phyloP scores from a whole-genome alignment of 2,113 vertebrate genomes.

The Lampris incognitus region DNA sequence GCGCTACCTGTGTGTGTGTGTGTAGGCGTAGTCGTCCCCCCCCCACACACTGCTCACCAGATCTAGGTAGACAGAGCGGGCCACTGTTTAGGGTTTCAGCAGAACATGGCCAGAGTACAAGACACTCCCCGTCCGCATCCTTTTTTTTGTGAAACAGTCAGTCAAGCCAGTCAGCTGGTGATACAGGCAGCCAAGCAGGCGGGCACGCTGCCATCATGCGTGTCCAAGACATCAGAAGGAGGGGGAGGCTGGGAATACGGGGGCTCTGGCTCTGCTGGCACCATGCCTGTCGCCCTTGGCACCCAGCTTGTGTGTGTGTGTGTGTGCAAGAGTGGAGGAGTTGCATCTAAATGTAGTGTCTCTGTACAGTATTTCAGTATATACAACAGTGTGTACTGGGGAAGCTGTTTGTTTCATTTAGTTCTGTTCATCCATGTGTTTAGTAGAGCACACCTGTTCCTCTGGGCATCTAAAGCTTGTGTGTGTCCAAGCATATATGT shows the following conservation, averaged over 20 bases:
- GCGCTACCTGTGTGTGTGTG: too few species aligned
- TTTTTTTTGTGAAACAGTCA: background rate
- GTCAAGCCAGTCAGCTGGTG: background rate
- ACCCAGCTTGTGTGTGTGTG: background rate
- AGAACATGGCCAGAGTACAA: too few species aligned
- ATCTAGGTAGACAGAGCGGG: too few species aligned
- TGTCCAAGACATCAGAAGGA: background rate
- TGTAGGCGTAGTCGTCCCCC: too few species aligned
- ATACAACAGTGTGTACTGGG: background rate
- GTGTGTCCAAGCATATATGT: background rate
- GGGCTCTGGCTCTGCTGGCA: background rate
- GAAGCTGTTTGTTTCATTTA: background rate
- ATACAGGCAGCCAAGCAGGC: constrained; percentile 50
- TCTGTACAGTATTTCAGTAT: background rate
- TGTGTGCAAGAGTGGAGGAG: background rate
- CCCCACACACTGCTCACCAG: too few species aligned
- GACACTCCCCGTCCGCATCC: too few species aligned
- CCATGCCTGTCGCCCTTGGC: background rate
- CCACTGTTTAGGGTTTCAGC: too few species aligned
- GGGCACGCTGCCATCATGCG: constrained; percentile 47
- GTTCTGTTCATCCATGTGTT: background rate
- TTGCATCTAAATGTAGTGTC: background rate
- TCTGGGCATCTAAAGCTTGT: too few species aligned
- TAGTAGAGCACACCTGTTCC: too few species aligned
- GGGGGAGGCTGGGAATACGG: constrained; percentile 9